Percentiles rank a stretch among this genome's conserved stretches.
Evolutionary conservation across 2,797 vertebrate species (phyloP).

Genomic region (Euthynnus affinis): DNA sequence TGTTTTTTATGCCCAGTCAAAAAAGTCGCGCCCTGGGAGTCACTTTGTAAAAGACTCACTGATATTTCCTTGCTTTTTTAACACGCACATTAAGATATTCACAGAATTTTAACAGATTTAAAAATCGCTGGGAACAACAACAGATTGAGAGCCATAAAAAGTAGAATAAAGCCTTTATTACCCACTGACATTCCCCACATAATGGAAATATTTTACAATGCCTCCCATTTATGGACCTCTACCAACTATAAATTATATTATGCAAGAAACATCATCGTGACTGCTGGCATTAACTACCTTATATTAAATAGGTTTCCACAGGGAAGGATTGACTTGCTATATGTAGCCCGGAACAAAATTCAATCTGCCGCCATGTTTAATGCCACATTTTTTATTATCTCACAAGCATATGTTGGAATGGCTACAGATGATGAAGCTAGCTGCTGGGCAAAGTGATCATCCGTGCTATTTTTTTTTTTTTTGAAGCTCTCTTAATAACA

Average conservation of each 20-base stretch:
- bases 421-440: conserved; percentile 92
- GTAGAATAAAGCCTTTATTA: conserved; percentile 84
- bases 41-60: conserved; percentile 67
- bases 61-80: conserved; percentile 53
- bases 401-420: conserved; percentile 94
- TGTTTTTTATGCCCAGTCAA: conserved; percentile 73
- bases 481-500: conserved; percentile 87
- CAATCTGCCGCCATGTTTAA: conserved; percentile 95
- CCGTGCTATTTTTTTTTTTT: conserved; percentile 16
- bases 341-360: conserved; percentile 94
- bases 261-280: conserved; percentile 90
- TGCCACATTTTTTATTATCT: conserved; percentile 95
- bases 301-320: conserved; percentile 90
- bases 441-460: conserved; percentile 87
- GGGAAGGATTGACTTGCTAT: conserved; percentile 90
- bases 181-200: conserved; percentile 82
- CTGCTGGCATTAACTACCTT: conserved; percentile 88
- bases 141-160: conserved; percentile 87
- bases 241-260: conserved; percentile 89
- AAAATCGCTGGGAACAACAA: conserved; percentile 84
- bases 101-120: conserved; percentile 72
- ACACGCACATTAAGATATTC: conserved; percentile 68
- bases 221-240: conserved; percentile 84
- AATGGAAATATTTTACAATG: conserved; percentile 87
- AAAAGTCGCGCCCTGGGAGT: conserved; percentile 69